Conservation (phyloP, 2,888 invertebrate genomes). For the Linnaemya tessellans region DNA sequence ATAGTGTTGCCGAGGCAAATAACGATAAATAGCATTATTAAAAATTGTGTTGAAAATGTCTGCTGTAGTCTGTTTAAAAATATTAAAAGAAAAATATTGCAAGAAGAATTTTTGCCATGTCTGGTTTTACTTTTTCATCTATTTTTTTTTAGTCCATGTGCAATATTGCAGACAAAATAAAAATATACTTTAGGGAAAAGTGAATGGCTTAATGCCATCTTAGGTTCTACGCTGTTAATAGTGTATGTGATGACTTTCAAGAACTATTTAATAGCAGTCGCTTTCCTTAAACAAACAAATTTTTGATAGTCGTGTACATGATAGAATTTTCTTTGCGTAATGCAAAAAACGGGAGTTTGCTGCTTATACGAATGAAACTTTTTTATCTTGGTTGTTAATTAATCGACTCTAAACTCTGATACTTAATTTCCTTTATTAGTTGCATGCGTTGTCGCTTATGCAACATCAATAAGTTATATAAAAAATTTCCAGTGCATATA, state of each 20-base stretch:
- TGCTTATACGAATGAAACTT: no score
- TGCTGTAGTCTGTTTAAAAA: background rate
- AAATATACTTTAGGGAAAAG: background rate
- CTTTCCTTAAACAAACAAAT: no score
- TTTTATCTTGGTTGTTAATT: no score
- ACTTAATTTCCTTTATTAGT: background rate
- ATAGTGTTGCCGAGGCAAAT: slow-evolving; percentile 10
- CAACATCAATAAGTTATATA: no score
- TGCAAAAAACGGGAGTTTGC: no score
- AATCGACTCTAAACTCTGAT: background rate
- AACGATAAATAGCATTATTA: background rate
- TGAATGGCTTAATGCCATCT: background rate
- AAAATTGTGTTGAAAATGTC: slow-evolving; percentile 6
- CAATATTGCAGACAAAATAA: background rate
- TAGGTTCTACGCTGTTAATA: background rate
- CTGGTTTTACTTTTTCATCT: background rate
- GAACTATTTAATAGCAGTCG: no score
- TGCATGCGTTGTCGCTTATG: no score
- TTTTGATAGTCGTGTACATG: no score
- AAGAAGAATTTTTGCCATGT: background rate
- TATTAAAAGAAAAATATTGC: background rate
- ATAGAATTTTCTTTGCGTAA: no score
- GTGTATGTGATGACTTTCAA: no score
- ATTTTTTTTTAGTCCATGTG: background rate
- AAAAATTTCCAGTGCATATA: no score